Evolutionary conservation across 2,888 invertebrate genomes (phyloP).

Genomic region (Lithophane leautieri): DNA sequence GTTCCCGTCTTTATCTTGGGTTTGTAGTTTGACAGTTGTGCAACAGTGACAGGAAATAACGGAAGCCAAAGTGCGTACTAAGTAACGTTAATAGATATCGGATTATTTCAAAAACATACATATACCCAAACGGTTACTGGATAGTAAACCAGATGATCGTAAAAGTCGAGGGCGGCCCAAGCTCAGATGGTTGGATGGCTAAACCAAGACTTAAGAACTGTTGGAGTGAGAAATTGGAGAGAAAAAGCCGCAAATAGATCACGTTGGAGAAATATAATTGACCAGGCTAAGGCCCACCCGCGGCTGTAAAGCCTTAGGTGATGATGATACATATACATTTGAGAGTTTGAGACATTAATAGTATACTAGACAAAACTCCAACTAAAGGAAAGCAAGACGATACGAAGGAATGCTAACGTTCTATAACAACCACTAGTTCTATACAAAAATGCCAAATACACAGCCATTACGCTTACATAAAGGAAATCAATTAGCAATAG

Average conservation of each 20-base stretch:
- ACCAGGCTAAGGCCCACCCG: no score
- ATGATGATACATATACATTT: background rate
- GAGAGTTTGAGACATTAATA: background rate
- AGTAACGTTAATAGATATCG: background rate
- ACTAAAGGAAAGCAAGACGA: background rate
- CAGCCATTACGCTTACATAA: background rate
- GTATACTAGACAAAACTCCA: background rate
- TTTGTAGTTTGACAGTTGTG: background rate
- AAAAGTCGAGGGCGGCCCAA: no score
- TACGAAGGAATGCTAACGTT: background rate
- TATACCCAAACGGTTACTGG: no score
- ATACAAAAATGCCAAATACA: conserved; percentile 1
- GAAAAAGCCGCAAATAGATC: no score
- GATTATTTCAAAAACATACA: background rate
- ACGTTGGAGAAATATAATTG: no score
- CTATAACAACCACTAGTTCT: background rate
- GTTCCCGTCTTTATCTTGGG: background rate
- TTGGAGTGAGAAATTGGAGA: no score
- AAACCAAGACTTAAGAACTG: no score
- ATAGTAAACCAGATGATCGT: no score
- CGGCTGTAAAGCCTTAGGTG: no score
- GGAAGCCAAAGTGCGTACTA: no score
- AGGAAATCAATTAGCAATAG: conserved; percentile 21
- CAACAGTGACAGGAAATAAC: background rate
- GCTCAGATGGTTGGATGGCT: no score